A percentile compares a stretch with the other conserved stretches of the same genome.
phyloP scores from a whole-genome alignment of 1,140 invertebrate species.

The Calephelis virginiensis region DNA sequence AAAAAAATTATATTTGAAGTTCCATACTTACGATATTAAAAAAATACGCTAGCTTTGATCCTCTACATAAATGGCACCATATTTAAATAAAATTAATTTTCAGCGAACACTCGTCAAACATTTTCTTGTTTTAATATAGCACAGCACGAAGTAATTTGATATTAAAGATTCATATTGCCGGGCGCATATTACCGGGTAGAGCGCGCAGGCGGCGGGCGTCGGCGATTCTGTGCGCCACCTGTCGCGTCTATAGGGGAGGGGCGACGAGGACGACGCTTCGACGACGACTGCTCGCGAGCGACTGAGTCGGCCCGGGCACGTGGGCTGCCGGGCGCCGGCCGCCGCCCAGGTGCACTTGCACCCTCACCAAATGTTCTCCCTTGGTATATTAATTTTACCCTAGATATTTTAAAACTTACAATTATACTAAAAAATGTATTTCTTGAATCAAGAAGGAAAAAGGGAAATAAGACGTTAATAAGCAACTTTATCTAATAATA shows the following conservation, averaged over 20 bases:
- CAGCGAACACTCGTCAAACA: constrained; percentile 26
- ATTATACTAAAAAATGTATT: too few species aligned
- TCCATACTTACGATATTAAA: constrained; percentile 28
- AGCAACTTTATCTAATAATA: too few species aligned
- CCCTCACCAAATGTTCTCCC: constrained; percentile 34
- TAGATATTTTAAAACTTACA: too few species aligned
- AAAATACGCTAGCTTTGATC: constrained; percentile 11
- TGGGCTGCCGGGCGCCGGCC: constrained; percentile 55
- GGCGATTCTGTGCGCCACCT: constrained; percentile 65
- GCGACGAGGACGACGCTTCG: constrained; percentile 25
- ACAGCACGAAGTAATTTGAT: constrained; percentile 52
- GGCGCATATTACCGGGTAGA: constrained; percentile 45
- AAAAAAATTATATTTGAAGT: constrained; percentile 8
- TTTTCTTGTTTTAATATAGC: constrained; percentile 30
- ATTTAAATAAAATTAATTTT: constrained; percentile 26
- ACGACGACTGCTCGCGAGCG: constrained; percentile 50
- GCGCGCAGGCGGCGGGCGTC: constrained; percentile 62
- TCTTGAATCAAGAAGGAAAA: too few species aligned
- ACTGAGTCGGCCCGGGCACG: constrained; percentile 64
- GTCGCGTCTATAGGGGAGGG: constrained; percentile 44
- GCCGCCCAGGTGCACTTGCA: constrained; percentile 64
- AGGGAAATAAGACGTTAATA: too few species aligned
- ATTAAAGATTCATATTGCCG: constrained; percentile 63
- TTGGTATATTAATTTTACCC: neutral
- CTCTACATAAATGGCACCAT: constrained; percentile 25